These are phyloP conservation scores for Euura lappo DNA, from an alignment of 1,140 invertebrate species.

Conservation along the genomic window DNA sequence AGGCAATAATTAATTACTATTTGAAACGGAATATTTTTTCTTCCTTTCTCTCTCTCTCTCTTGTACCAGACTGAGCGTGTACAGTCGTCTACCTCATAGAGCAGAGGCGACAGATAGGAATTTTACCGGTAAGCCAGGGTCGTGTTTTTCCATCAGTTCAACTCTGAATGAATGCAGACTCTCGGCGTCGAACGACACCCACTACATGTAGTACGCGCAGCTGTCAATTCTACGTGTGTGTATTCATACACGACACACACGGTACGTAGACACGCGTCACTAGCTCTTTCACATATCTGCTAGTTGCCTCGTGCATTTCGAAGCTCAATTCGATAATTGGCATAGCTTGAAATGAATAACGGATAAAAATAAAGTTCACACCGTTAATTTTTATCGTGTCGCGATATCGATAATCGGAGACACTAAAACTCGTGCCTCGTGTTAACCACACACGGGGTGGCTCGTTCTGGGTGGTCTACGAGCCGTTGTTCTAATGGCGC, in stretches of 20 bases:
- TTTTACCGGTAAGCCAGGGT: neutral
- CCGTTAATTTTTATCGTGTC: too few relatives aligned
- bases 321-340: too few relatives aligned
- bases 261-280: neutral
- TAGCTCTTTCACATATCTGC: neutral
- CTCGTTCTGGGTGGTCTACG: slow-evolving; percentile 6
- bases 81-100: neutral
- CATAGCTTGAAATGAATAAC: too few relatives aligned
- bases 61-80: neutral
- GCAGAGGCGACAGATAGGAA: neutral
- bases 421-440: neutral
- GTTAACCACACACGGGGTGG: neutral
- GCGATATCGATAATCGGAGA: too few relatives aligned
- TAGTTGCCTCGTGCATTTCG: neutral
- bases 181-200: neutral
- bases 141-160: neutral
- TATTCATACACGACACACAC: neutral
- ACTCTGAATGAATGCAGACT: neutral
- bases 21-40: neutral
- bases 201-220: neutral
- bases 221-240: neutral
- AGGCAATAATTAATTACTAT: neutral
- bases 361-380: too few relatives aligned
- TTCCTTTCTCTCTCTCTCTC: neutral
- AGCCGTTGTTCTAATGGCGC: neutral